phyloP scores from a whole-genome alignment of 2,888 invertebrate genomes.

The Pelosia muscerda region DNA sequence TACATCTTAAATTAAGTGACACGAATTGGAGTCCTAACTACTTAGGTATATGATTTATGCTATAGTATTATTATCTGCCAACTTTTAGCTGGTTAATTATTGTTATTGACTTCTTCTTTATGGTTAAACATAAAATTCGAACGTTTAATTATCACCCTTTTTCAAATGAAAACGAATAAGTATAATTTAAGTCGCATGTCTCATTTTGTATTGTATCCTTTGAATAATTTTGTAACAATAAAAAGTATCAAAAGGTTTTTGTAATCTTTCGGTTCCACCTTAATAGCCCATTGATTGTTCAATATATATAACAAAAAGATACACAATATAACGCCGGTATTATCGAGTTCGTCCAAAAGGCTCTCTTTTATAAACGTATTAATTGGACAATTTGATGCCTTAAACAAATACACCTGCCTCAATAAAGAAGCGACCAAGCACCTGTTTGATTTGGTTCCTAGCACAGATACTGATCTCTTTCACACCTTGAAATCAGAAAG shows the following conservation, averaged over 20 bases:
- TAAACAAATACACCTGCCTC: conserved; percentile 75
- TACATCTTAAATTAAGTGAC: too few relatives aligned
- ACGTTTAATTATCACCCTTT: neutral
- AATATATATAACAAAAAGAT: conserved; percentile 53
- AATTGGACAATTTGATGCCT: conserved; percentile 70
- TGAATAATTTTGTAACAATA: conserved; percentile 53
- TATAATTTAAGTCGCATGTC: conserved; percentile 36
- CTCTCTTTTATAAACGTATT: conserved; percentile 55
- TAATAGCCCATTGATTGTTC: conserved; percentile 56
- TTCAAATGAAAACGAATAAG: neutral
- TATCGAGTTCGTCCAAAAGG: conserved; percentile 46
- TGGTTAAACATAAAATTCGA: neutral
- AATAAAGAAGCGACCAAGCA: conserved; percentile 49
- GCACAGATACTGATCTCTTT: conserved; percentile 42
- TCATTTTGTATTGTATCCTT: conserved; percentile 46
- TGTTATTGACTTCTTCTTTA: neutral
- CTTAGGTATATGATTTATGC: neutral
- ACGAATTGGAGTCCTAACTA: too few relatives aligned
- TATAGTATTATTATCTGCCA: neutral
- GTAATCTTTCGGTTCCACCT: conserved; percentile 44
- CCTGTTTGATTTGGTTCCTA: conserved; percentile 59
- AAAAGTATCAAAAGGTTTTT: conserved; percentile 44
- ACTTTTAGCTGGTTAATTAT: neutral
- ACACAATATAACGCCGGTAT: conserved; percentile 48
- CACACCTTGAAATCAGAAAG: conserved; percentile 39